A percentile compares a stretch with the other conserved stretches of the same genome.
Evolutionary conservation across 1,140 invertebrate species (phyloP).

Genomic region (Proctacanthus coquilletti): DNA sequence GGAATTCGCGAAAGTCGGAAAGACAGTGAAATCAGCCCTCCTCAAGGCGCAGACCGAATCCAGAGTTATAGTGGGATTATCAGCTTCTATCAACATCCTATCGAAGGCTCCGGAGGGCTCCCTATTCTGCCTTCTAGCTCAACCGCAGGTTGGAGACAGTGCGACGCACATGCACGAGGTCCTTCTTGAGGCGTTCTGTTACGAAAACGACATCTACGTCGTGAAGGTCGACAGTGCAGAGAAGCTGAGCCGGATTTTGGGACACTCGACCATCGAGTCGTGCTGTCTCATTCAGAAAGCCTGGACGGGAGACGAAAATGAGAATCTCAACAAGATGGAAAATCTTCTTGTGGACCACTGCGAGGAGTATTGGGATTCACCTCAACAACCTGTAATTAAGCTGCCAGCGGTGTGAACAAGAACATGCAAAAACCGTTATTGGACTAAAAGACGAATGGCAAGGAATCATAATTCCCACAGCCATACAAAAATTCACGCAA

Average conservation of each 20-base stretch:
- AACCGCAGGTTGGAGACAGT: slow-evolving; percentile 40
- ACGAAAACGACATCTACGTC: slow-evolving; percentile 50
- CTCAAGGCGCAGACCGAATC: slow-evolving; percentile 39
- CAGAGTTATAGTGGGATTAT: slow-evolving; percentile 41
- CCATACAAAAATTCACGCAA: too few relatives aligned
- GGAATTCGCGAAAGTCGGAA: slow-evolving; percentile 30
- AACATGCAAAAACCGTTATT: too few relatives aligned
- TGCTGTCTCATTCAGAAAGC: slow-evolving; percentile 37
- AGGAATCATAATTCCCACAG: too few relatives aligned
- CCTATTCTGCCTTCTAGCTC: slow-evolving; percentile 44
- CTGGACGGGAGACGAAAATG: slow-evolving; percentile 32
- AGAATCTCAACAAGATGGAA: slow-evolving; percentile 32
- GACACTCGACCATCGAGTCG: slow-evolving; percentile 29
- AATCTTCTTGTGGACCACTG: slow-evolving; percentile 37
- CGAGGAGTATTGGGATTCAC: slow-evolving; percentile 36
- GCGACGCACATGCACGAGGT: slow-evolving; percentile 52
- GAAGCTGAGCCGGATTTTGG: slow-evolving; percentile 35
- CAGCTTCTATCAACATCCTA: slow-evolving; percentile 41
- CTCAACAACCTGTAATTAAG: slow-evolving; percentile 36
- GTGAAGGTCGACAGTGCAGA: slow-evolving; percentile 42
- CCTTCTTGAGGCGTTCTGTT: slow-evolving; percentile 50
- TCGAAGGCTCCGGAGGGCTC: slow-evolving; percentile 41
- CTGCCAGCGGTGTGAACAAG: slow-evolving; percentile 36
- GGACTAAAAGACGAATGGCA: too few relatives aligned
- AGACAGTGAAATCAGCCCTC: slow-evolving; percentile 37